Conservation (phyloP, 2,797 vertebrate species). For the Stomatorhinus walkeri region DNA sequence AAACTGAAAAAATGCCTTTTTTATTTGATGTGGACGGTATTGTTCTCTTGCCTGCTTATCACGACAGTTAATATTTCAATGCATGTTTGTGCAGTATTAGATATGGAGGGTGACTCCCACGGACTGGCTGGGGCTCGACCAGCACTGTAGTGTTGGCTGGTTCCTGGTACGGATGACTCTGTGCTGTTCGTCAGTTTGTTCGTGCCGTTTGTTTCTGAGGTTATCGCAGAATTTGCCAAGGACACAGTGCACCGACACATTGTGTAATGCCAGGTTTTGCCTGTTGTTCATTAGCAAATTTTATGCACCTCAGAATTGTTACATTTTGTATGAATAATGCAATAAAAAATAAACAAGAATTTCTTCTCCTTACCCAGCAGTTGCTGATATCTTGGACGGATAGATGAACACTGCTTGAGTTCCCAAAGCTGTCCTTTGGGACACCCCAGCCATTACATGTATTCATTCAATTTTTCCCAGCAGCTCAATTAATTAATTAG, state of each 20-base stretch:
- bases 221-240: constrained; percentile 23
- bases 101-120: constrained; percentile 46
- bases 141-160: constrained; percentile 51
- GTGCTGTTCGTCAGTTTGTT: constrained; percentile 32
- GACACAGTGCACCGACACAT: not conserved
- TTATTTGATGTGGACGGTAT: not conserved
- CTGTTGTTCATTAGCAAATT: not conserved
- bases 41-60: constrained; percentile 33
- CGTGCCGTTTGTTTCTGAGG: constrained; percentile 33
- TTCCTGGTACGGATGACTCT: constrained; percentile 60
- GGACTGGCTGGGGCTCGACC: constrained; percentile 34
- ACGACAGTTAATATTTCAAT: constrained; percentile 42
- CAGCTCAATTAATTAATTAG: not conserved
- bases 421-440: not conserved
- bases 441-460: not conserved
- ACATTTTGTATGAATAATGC: not conserved
- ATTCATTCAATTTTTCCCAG: not conserved
- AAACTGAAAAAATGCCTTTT: not conserved
- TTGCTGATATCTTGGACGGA: not conserved
- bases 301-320: not conserved
- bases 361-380: not conserved
- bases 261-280: not conserved
- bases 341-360: not conserved
- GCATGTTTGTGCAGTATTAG: constrained; percentile 38
- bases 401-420: not conserved